Evolutionary conservation across 35 echinoderm and acorn worm species (phyloP).

Genomic region (Amphiura filiformis): DNA sequence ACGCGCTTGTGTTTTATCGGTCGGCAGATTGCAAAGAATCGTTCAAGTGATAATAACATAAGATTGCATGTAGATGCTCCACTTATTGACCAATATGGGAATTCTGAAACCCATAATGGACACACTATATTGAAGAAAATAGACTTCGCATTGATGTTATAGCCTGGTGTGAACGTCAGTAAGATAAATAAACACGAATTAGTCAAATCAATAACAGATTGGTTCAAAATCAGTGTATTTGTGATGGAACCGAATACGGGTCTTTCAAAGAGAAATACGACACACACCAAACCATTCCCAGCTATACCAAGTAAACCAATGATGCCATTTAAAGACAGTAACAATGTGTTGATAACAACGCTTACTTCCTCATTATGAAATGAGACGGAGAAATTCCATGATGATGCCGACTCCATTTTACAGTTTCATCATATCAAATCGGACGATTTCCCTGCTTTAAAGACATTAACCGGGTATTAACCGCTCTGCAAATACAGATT

Average conservation of each 20-base stretch:
- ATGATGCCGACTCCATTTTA: no score
- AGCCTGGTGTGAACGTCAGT: conserved; percentile 35
- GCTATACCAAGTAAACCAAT: conserved; percentile 65
- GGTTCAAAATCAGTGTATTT: conserved; percentile 80
- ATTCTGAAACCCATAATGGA: conserved; percentile 71
- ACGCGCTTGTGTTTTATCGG: conserved; percentile 66
- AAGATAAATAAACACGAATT: conserved; percentile 62
- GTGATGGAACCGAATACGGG: conserved; percentile 69
- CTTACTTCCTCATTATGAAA: no score
- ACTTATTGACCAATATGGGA: conserved; percentile 68
- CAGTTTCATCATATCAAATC: no score
- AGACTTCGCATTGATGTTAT: not conserved
- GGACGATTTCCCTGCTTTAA: no score
- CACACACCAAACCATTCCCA: conserved; percentile 71
- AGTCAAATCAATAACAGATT: conserved; percentile 75
- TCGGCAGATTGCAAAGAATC: conserved; percentile 77
- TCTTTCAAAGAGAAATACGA: conserved; percentile 63
- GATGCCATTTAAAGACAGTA: conserved; percentile 45
- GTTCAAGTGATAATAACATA: conserved; percentile 66
- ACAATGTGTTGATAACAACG: no score
- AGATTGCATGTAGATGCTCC: conserved; percentile 78
- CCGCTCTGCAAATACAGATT: no score
- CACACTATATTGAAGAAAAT: conserved; percentile 48
- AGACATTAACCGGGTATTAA: no score
- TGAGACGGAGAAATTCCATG: no score